A percentile compares a stretch with the other conserved stretches of the same genome.
Conservation (phyloP, 2,797 vertebrate species). For the Lerista edwardsae region DNA sequence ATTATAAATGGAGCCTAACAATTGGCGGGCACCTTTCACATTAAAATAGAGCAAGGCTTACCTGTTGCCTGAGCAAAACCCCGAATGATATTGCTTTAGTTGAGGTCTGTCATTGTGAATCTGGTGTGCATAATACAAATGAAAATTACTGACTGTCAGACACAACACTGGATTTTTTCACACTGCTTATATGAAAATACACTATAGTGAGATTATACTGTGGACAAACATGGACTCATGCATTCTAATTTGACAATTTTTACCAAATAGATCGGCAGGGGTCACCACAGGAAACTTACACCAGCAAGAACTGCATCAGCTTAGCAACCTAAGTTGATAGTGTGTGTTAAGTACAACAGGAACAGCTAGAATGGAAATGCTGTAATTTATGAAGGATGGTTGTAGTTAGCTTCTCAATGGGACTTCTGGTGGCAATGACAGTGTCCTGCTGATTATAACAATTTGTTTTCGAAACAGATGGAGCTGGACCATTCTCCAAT, state of each 20-base stretch:
- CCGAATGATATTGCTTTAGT: slow-evolving; percentile 46
- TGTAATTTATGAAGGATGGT: slow-evolving; percentile 58
- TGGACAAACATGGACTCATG: slow-evolving; percentile 63
- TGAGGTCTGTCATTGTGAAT: slow-evolving; percentile 49
- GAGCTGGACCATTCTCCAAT: slow-evolving; percentile 4
- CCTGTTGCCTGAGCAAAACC: slow-evolving; percentile 41
- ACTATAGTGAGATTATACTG: slow-evolving; percentile 62
- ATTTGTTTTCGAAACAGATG: slow-evolving; percentile 9
- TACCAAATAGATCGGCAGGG: slow-evolving; percentile 72
- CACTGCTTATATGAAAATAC: slow-evolving; percentile 75
- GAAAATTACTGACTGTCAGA: slow-evolving; percentile 57
- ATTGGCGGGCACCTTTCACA: slow-evolving; percentile 38
- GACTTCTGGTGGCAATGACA: not conserved
- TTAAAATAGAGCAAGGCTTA: slow-evolving; percentile 53
- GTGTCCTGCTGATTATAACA: slow-evolving; percentile 20
- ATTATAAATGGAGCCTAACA: not conserved
- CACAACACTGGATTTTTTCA: slow-evolving; percentile 64
- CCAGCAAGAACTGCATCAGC: slow-evolving; percentile 70
- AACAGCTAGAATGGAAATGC: slow-evolving; percentile 69
- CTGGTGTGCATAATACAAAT: slow-evolving; percentile 55
- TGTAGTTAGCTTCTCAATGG: slow-evolving; percentile 44
- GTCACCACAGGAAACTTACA: slow-evolving; percentile 73
- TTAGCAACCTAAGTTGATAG: slow-evolving; percentile 70
- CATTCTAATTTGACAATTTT: slow-evolving; percentile 68
- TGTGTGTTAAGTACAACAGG: slow-evolving; percentile 66